A percentile compares a stretch with the other conserved stretches of the same genome.
Conservation (phyloP, 2,888 invertebrate species). For the Latrodectus elegans region DNA sequence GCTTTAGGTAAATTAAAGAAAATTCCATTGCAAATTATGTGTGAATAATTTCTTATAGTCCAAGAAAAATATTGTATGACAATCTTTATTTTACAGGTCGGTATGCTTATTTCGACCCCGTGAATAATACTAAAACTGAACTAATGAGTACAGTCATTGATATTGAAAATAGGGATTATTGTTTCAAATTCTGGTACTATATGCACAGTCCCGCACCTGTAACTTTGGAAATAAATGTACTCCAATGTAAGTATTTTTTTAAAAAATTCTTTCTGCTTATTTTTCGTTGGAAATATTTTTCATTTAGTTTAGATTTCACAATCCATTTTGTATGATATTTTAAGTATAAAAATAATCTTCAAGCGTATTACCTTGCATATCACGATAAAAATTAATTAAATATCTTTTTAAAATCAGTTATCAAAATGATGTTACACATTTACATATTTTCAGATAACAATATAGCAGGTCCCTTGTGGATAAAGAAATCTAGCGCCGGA, state of each 20-base stretch:
- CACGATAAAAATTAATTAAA: background rate
- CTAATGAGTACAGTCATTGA: constrained; percentile 29
- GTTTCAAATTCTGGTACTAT: constrained; percentile 63
- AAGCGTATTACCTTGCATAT: background rate
- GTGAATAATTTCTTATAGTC: background rate
- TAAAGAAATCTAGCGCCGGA: constrained; percentile 43
- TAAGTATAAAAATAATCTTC: background rate
- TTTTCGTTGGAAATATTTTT: background rate
- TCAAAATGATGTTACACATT: background rate
- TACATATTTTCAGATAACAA: constrained; percentile 41
- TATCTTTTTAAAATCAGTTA: background rate
- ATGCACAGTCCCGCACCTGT: constrained; percentile 45
- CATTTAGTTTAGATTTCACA: background rate
- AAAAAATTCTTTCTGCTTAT: background rate
- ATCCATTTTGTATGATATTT: background rate
- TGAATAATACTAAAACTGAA: constrained; percentile 5
- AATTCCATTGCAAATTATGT: background rate
- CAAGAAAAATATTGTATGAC: background rate
- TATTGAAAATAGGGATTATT: constrained; percentile 33
- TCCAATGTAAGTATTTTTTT: constrained; percentile 53
- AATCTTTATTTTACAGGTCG: constrained; percentile 29
- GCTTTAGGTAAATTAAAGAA: constrained; percentile 45
- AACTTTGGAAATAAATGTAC: constrained; percentile 27
- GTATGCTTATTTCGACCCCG: constrained; percentile 54
- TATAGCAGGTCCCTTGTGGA: constrained; percentile 37